Evolutionary conservation across 2,888 invertebrate genomes (phyloP).

Genomic region (Agapostemon virescens): DNA sequence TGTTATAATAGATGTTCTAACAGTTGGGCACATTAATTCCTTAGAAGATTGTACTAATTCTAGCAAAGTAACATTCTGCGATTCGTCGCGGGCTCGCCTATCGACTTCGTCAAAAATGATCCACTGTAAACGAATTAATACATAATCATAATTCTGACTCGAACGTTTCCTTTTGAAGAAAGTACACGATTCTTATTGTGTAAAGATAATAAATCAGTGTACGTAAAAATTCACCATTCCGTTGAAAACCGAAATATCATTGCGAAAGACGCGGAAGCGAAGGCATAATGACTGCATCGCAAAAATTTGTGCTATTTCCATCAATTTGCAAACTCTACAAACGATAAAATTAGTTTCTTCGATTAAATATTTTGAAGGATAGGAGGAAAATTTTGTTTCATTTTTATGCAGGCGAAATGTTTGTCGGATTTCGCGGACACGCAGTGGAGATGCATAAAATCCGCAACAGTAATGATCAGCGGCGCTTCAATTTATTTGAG

Average conservation of each 20-base stretch:
- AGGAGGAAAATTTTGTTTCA: neutral
- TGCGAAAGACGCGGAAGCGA: neutral
- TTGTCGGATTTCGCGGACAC: neutral
- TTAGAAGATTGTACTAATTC: too few relatives aligned
- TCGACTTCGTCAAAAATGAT: too few relatives aligned
- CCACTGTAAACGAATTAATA: neutral
- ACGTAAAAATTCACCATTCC: neutral
- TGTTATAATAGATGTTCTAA: too few relatives aligned
- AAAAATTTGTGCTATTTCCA: neutral
- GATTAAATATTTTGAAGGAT: neutral
- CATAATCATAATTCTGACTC: neutral
- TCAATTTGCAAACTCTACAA: neutral
- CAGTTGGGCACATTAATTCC: too few relatives aligned
- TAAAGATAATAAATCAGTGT: neutral
- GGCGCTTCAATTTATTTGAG: constrained; percentile 27
- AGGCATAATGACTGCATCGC: neutral
- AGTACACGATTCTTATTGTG: neutral
- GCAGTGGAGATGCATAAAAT: neutral
- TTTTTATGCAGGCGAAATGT: neutral
- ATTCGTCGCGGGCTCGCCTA: too few relatives aligned
- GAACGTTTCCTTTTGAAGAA: neutral
- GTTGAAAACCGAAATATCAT: neutral
- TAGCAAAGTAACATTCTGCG: too few relatives aligned
- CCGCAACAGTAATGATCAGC: constrained; percentile 15
- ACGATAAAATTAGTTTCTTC: neutral